These are phyloP conservation scores for Serranus cabrilla DNA, from an alignment of 2,797 vertebrate species.

Conservation along the genomic window DNA sequence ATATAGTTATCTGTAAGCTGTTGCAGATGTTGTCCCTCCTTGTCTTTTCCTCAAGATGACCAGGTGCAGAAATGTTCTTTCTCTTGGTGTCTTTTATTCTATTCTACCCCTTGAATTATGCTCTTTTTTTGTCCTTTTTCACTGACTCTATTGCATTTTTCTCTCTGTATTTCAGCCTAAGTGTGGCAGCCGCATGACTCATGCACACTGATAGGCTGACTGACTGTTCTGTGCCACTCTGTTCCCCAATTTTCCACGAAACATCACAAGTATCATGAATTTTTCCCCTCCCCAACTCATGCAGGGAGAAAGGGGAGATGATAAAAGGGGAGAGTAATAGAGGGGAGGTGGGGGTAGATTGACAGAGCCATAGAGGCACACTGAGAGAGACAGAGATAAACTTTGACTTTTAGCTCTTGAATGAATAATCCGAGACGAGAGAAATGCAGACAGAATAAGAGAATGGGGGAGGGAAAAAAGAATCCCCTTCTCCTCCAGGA, in stretches of 20 bases:
- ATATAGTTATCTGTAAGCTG: slow-evolving; percentile 32
- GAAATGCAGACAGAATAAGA: slow-evolving; percentile 41
- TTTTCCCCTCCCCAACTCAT: slow-evolving; percentile 27
- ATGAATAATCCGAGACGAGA: slow-evolving; percentile 60
- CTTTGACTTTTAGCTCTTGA: slow-evolving; percentile 64
- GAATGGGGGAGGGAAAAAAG: not conserved
- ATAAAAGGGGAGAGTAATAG: slow-evolving; percentile 55
- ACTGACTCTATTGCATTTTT: slow-evolving; percentile 2
- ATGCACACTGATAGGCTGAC: slow-evolving; percentile 64
- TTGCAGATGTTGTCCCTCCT: slow-evolving; percentile 4
- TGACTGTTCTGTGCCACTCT: slow-evolving; percentile 64
- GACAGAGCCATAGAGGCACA: slow-evolving; percentile 38
- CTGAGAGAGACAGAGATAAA: slow-evolving; percentile 50
- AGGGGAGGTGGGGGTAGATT: slow-evolving; percentile 31
- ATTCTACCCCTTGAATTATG: slow-evolving; percentile 5
- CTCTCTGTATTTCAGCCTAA: slow-evolving; percentile 22
- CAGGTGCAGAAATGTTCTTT: not conserved
- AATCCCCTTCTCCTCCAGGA: slow-evolving; percentile 27
- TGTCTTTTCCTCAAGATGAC: not conserved
- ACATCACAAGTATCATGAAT: slow-evolving; percentile 60
- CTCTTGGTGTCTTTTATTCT: slow-evolving; percentile 13
- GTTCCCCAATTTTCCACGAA: slow-evolving; percentile 60
- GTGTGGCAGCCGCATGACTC: slow-evolving; percentile 69
- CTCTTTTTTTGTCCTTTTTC: slow-evolving; percentile 30
- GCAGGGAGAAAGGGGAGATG: slow-evolving; percentile 17